Evolutionary conservation across 2,888 invertebrate species (phyloP).

Genomic region (Megamerina dolium): DNA sequence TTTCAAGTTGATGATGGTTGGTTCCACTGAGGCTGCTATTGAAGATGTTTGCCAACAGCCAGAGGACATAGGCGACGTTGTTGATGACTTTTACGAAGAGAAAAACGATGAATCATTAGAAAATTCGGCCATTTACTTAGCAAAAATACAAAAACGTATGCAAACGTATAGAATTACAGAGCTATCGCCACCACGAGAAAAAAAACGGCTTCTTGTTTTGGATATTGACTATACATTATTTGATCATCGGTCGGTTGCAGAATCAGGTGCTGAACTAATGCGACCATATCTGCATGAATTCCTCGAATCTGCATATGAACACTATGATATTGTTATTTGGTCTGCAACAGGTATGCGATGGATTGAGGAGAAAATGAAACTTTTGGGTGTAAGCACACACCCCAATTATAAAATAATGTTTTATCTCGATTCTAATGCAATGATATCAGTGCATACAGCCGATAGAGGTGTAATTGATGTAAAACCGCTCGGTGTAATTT

Average conservation of each 20-base stretch:
- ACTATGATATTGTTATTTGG: conserved; percentile 97
- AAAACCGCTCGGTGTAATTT: conserved; percentile 92
- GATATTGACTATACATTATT: conserved; percentile 97
- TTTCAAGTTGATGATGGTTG: conserved; percentile 95
- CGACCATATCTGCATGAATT: conserved; percentile 94
- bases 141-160: conserved; percentile 77
- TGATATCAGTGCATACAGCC: conserved; percentile 89
- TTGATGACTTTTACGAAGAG: conserved; percentile 88
- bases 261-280: conserved; percentile 83
- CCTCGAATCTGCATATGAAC: conserved; percentile 73
- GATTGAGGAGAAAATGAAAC: conserved; percentile 95
- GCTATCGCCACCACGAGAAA: conserved; percentile 72
- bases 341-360: conserved; percentile 98
- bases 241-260: conserved; percentile 90
- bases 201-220: conserved; percentile 84
- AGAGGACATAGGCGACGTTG: conserved; percentile 73
- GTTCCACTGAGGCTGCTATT: conserved; percentile 87
- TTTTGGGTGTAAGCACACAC: conserved; percentile 79
- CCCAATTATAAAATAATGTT: conserved; percentile 86
- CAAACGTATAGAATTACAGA: conserved; percentile 76
- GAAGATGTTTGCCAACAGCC: conserved; percentile 71
- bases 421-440: conserved; percentile 84
- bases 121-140: conserved; percentile 60
- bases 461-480: conserved; percentile 91
- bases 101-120: conserved; percentile 43